Percentiles rank a stretch among this genome's conserved stretches.
These are phyloP conservation scores for Pimpla rufipes DNA, from an alignment of 2,888 invertebrate species.

Conservation along the genomic window DNA sequence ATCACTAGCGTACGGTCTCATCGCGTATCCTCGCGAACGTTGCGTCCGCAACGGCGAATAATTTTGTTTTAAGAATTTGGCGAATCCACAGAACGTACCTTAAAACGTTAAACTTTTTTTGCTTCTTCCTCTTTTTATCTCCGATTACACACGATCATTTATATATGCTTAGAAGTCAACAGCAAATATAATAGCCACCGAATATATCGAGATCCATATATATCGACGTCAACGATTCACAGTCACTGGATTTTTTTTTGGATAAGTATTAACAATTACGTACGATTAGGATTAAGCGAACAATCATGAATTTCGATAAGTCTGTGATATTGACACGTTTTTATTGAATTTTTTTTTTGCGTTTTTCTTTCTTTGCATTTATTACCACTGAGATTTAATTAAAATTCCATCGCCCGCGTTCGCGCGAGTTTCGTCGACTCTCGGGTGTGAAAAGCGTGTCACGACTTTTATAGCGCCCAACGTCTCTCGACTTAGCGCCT, in stretches of 20 bases:
- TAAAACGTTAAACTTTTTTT: conserved; percentile 5
- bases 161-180: conserved; percentile 41
- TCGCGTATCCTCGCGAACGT: conserved; percentile 5
- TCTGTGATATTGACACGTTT: conserved; percentile 6
- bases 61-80: conserved; percentile 20
- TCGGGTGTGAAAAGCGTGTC: neutral
- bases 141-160: conserved; percentile 29
- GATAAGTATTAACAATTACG: conserved; percentile 38
- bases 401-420: conserved; percentile 9
- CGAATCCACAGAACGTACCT: conserved; percentile 15
- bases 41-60: neutral
- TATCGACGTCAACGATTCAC: conserved; percentile 33
- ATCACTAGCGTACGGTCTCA: conserved; percentile 9
- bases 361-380: neutral
- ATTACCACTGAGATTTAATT: conserved; percentile 18
- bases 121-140: neutral
- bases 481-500: neutral
- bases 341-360: neutral
- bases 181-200: conserved; percentile 55
- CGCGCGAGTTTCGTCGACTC: neutral
- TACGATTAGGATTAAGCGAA: conserved; percentile 40
- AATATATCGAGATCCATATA: conserved; percentile 32
- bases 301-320: conserved; percentile 25
- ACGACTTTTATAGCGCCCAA: neutral
- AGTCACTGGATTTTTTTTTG: conserved; percentile 40